These are phyloP conservation scores for Pao palembangensis DNA, from an alignment of 2,113 vertebrate species.

Conservation along the genomic window DNA sequence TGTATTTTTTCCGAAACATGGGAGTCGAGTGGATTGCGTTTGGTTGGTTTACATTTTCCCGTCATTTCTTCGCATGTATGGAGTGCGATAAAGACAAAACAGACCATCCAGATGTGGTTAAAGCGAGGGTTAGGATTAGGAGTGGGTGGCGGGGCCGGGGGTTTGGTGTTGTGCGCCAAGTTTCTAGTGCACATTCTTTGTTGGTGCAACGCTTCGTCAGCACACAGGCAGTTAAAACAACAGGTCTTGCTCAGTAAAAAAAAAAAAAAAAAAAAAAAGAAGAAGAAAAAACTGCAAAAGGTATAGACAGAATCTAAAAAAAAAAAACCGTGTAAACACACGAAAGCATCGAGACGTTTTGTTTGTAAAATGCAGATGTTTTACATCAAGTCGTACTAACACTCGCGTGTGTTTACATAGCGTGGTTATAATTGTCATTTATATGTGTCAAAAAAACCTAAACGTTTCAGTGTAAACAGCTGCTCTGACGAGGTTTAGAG, in stretches of 20 bases:
- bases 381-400: constrained; percentile 45
- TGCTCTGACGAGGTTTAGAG: neutral
- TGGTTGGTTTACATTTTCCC: too few relatives aligned
- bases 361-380: constrained; percentile 63
- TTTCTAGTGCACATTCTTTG: constrained; percentile 19
- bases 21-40: too few relatives aligned
- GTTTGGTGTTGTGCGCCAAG: constrained; percentile 9
- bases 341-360: constrained; percentile 23
- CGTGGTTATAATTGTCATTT: constrained; percentile 29
- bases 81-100: too few relatives aligned
- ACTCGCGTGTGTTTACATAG: constrained; percentile 53
- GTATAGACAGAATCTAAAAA: constrained; percentile 27
- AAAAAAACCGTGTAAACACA: constrained; percentile 1
- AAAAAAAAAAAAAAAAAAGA: neutral
- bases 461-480: constrained; percentile 32
- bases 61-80: constrained; percentile 22
- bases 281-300: neutral
- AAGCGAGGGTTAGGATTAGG: neutral
- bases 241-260: constrained; percentile 1
- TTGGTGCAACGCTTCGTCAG: constrained; percentile 18
- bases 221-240: constrained; percentile 8
- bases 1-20: too few relatives aligned
- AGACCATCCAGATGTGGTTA: too few relatives aligned
- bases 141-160: neutral
- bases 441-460: constrained; percentile 30